Evolutionary conservation across 1,140 invertebrate species (phyloP).

Genomic region (Drosophila ercepeae): DNA sequence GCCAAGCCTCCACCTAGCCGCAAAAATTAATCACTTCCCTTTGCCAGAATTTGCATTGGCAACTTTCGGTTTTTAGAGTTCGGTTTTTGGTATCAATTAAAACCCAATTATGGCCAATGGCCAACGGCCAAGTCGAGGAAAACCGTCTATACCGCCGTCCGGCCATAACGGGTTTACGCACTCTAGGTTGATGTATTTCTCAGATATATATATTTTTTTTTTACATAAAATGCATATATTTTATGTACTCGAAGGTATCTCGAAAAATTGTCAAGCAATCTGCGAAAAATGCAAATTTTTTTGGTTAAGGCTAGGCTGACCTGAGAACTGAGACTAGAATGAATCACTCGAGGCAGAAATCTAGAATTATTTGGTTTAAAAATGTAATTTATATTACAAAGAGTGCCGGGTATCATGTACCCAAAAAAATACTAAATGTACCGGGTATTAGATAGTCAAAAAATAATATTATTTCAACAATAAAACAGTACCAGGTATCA

Average conservation of each 20-base stretch:
- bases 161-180: slow-evolving; percentile 64
- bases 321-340: background rate
- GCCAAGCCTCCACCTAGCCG: slow-evolving; percentile 11
- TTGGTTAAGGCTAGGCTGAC: background rate
- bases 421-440: too few species aligned
- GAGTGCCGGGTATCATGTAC: too few species aligned
- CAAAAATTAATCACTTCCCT: slow-evolving; percentile 74
- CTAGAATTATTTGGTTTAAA: slow-evolving; percentile 21
- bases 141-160: slow-evolving; percentile 55
- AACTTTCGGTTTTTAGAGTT: slow-evolving; percentile 24
- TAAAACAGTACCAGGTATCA: background rate
- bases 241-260: background rate
- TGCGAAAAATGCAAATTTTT: slow-evolving; percentile 29
- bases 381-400: too few species aligned
- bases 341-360: slow-evolving; percentile 15
- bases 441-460: too few species aligned
- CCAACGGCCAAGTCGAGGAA: slow-evolving; percentile 57
- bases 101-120: slow-evolving; percentile 57
- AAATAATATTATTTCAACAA: too few species aligned
- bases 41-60: slow-evolving; percentile 70
- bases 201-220: background rate
- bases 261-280: slow-evolving; percentile 45
- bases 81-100: slow-evolving; percentile 60
- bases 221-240: background rate
- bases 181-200: slow-evolving; percentile 50